Conservation (phyloP, 2,113 vertebrate species). For the Garra rufa region DNA sequence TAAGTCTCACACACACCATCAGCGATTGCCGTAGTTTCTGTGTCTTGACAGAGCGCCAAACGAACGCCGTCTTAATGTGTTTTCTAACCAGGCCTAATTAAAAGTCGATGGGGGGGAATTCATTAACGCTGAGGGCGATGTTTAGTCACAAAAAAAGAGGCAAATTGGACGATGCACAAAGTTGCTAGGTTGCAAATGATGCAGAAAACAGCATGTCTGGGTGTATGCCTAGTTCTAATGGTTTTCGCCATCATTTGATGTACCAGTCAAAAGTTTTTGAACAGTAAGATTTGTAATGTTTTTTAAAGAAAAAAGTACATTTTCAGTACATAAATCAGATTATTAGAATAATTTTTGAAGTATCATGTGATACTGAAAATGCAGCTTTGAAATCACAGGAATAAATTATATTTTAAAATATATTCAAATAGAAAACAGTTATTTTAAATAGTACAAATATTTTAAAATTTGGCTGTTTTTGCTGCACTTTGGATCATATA, state of each 20-base stretch:
- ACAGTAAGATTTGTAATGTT: too few species aligned
- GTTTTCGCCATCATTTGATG: not conserved
- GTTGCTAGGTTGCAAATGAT: not conserved
- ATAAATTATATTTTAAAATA: too few species aligned
- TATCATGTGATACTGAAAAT: too few species aligned
- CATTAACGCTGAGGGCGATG: not conserved
- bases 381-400: too few species aligned
- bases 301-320: too few species aligned
- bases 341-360: too few species aligned
- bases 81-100: conserved; percentile 7
- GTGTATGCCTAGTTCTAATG: not conserved
- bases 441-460: too few species aligned
- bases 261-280: too few species aligned
- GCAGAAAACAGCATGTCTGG: not conserved
- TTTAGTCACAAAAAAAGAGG: not conserved
- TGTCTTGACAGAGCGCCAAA: not conserved
- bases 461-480: too few species aligned
- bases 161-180: not conserved
- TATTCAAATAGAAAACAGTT: too few species aligned
- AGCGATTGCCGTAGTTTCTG: not conserved
- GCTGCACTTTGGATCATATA: too few species aligned
- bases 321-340: too few species aligned
- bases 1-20: not conserved
- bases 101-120: not conserved
- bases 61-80: not conserved